Evolutionary conservation across 1,140 invertebrate species (phyloP), one percentile per base, ranked within the genome.

Genomic region (Drosophila orena): DNA sequence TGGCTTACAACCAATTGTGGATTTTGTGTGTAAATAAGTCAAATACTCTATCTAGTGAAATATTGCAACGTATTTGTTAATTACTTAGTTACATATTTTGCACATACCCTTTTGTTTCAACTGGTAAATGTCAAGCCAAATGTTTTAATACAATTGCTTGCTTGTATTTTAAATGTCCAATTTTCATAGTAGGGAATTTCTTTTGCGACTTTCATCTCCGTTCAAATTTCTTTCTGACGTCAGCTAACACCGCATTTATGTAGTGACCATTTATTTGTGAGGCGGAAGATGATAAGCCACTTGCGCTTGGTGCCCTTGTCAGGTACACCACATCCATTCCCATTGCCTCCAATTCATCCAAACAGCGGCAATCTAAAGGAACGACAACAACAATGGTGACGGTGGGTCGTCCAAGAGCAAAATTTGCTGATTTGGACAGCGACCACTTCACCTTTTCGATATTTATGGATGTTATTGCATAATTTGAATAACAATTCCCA

Each of bases 401-500:
- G 30, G 12, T 49, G 7, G 57, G 44, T 46, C 40, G 40, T 37
- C 37, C 40, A 56, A 56, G 24, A 57, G 43, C 50, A 55, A 46
- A 37, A 20, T 37, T 37, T 38, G 37, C 17, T 53, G 58, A 61
- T 61, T 54, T 43, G 37, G 46, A 38, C 50, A 37, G 34, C n/a
- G 20, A 38, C 42, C 49, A 34, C 34, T 69, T 56, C 43, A 70
- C 66, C 64, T 70, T 27, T 70, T 57, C 65, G 20, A 70, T 56
- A 70, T 55, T 70, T 69, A 56, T 70, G 64, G 22, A 30, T 49
- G 27, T 57, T 70, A 43, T 70, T 70, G 66, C 64, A 70, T 70
- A 70, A 70, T 70, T 70, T 70, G 7, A 70, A 70, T 70, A 70
- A 70, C 35, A 70, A 69, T 70, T 70, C 27, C 50, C 66, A 24